Conservation (phyloP, 2,888 invertebrate species). For the Blastobasis adustella region DNA sequence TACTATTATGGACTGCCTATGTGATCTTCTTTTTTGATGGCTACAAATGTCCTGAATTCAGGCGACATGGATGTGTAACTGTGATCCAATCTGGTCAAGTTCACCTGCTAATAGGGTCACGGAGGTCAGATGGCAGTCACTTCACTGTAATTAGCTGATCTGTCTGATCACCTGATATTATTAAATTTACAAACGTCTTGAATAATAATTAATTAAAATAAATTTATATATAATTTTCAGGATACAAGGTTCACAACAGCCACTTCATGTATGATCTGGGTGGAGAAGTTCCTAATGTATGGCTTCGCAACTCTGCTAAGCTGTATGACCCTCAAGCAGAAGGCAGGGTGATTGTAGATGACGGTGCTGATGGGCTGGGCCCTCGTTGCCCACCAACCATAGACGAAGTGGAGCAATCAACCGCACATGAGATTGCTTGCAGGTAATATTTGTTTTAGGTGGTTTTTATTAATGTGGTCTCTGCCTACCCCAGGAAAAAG, state of each 20-base stretch:
- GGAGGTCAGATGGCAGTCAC: too few species aligned
- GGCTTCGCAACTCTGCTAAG: conserved; percentile 82
- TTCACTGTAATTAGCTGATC: too few species aligned
- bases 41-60: too few species aligned
- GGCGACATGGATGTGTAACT: too few species aligned
- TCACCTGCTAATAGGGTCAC: too few species aligned
- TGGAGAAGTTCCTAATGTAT: conserved; percentile 85
- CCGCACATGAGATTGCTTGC: conserved; percentile 84
- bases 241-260: conserved; percentile 83
- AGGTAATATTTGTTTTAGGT: conserved; percentile 43
- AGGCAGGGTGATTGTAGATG: conserved; percentile 73
- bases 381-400: conserved; percentile 81
- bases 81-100: too few species aligned
- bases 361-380: conserved; percentile 76
- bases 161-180: too few species aligned
- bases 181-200: too few species aligned
- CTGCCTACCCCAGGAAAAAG: conserved; percentile 1
- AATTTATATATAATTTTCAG: background rate
- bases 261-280: conserved; percentile 88
- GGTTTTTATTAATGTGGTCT: background rate
- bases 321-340: conserved; percentile 78
- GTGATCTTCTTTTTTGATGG: too few species aligned
- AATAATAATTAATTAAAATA: too few species aligned
- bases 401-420: conserved; percentile 84
- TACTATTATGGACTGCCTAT: too few species aligned